Conservation (phyloP, 2,888 invertebrate genomes). For the Ceriagrion tenellum region DNA sequence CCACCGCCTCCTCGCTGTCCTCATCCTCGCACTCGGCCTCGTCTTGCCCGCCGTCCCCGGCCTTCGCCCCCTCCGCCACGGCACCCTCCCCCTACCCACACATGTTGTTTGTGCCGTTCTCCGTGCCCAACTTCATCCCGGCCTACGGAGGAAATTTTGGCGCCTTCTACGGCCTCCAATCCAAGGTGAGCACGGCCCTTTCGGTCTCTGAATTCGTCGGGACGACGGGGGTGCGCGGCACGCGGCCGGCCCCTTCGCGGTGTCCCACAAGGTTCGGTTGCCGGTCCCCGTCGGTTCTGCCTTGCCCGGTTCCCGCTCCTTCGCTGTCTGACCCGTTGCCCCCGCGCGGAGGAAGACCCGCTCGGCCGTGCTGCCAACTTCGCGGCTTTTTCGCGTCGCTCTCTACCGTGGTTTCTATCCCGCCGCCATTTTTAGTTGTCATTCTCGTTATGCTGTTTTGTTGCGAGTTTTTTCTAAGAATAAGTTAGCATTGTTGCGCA, state of each 20-base stretch:
- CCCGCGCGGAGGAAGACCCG: not conserved
- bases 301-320: not conserved
- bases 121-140: constrained; percentile 67
- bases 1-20: constrained; percentile 59
- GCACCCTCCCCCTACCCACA: constrained; percentile 67
- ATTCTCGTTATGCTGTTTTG: not conserved
- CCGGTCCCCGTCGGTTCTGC: not conserved
- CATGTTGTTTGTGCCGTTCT: constrained; percentile 67
- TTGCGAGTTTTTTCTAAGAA: not conserved
- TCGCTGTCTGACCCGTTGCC: constrained; percentile 39
- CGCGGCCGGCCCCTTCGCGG: not conserved
- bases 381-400: not conserved
- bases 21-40: constrained; percentile 37
- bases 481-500: too few relatives aligned
- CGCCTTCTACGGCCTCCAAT: constrained; percentile 66
- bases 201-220: not conserved
- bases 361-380: constrained; percentile 32
- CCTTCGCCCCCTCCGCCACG: constrained; percentile 51
- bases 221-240: not conserved
- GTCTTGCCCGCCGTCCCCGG: constrained; percentile 43
- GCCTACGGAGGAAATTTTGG: constrained; percentile 68
- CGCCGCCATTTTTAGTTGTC: not conserved
- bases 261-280: not conserved
- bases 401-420: not conserved
- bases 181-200: constrained; percentile 34